Percentiles rank a stretch among this genome's conserved stretches.
Evolutionary conservation across 2,113 vertebrate genomes (phyloP).

Genomic region (Glareola pratincola): DNA sequence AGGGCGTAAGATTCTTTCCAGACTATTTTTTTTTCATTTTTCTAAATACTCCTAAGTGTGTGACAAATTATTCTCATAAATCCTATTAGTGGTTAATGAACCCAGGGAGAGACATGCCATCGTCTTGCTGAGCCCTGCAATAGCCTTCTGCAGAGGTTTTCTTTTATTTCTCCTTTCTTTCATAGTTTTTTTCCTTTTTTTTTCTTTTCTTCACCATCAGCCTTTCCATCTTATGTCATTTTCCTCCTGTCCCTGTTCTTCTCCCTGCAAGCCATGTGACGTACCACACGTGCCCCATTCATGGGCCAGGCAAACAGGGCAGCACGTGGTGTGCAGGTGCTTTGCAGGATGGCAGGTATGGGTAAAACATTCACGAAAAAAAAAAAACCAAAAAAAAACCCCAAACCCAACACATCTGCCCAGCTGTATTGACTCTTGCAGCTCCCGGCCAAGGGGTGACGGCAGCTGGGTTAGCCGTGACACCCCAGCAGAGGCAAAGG

Average conservation of each 20-base stretch:
- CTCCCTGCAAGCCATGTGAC: neutral
- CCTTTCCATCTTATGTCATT: neutral
- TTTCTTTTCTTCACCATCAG: neutral
- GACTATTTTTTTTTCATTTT: neutral
- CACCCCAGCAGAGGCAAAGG: neutral
- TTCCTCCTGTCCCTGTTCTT: neutral
- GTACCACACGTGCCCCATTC: too few species aligned
- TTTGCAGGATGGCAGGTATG: neutral
- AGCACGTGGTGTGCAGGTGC: neutral
- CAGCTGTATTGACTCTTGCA: neutral
- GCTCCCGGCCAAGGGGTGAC: neutral
- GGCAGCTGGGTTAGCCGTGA: neutral
- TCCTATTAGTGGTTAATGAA: neutral
- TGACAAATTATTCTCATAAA: neutral
- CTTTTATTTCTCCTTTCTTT: neutral
- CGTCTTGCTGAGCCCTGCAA: neutral
- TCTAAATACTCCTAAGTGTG: neutral
- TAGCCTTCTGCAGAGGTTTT: neutral
- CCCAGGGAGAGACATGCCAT: neutral
- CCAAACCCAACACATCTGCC: fast-evolving
- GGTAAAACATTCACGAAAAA: neutral
- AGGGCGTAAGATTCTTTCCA: neutral
- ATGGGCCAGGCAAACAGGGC: neutral
- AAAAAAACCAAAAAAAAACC: fast-evolving
- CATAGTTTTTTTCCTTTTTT: neutral